A percentile compares a stretch with the other conserved stretches of the same genome.
Evolutionary conservation across 2,888 invertebrate species (phyloP).

Genomic region (Dioctria linearis): DNA sequence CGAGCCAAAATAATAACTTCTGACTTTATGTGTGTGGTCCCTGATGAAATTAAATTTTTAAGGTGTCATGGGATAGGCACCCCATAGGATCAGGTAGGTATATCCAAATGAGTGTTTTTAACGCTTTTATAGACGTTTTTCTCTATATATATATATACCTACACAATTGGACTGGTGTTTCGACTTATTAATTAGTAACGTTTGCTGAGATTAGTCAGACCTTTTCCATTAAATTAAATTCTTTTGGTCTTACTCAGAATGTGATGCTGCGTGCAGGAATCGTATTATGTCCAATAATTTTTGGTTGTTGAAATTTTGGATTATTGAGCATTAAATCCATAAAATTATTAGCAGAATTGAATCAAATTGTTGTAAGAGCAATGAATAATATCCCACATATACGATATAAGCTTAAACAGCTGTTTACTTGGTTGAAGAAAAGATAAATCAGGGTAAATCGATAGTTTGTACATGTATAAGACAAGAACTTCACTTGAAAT

Average conservation of each 20-base stretch:
- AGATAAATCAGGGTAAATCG: no score
- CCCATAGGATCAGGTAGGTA: slow-evolving; percentile 48
- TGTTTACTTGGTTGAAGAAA: no score
- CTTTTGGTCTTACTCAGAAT: slow-evolving; percentile 2
- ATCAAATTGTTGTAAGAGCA: no score
- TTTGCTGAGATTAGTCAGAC: slow-evolving; percentile 43
- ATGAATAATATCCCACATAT: no score
- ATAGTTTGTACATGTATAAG: no score
- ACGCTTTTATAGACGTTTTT: slow-evolving; percentile 28
- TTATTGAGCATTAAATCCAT: no score
- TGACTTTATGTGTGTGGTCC: slow-evolving; percentile 59
- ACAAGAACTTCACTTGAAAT: no score
- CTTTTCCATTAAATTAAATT: background rate
- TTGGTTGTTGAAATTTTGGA: no score
- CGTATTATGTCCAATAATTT: no score
- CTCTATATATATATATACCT: background rate
- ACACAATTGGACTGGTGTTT: slow-evolving; percentile 17
- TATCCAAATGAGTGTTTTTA: slow-evolving; percentile 29
- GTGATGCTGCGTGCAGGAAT: no score
- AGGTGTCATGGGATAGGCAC: slow-evolving; percentile 54
- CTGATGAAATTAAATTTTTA: slow-evolving; percentile 53
- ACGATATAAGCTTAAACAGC: no score
- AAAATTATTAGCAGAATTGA: no score
- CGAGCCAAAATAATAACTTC: slow-evolving; percentile 59
- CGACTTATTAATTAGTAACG: slow-evolving; percentile 49